These are phyloP conservation scores for Opisthocomus hoazin DNA, from an alignment of 2,113 vertebrate species.

Conservation along the genomic window DNA sequence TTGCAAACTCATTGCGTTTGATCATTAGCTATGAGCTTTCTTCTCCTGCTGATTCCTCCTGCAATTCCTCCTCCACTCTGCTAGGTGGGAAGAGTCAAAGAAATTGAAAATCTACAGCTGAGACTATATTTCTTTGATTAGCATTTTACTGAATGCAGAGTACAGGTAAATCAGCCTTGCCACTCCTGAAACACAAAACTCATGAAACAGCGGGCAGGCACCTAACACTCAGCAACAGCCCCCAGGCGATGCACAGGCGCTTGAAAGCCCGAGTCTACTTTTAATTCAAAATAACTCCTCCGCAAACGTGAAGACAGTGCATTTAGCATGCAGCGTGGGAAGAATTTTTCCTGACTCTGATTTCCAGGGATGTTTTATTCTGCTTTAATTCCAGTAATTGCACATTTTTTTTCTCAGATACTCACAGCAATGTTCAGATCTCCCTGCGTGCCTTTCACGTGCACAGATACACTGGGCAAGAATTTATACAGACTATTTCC, in stretches of 20 bases:
- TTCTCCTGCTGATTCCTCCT: neutral
- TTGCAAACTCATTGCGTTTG: neutral
- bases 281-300: neutral
- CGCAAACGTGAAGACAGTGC: neutral
- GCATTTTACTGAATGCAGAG: neutral
- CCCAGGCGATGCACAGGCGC: rapidly evolving
- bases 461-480: neutral
- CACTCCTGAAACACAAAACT: neutral
- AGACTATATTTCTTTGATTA: neutral
- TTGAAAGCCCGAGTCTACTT: neutral
- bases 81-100: neutral
- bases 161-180: neutral
- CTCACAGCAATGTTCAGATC: neutral
- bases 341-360: neutral
- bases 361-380: neutral
- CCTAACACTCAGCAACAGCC: neutral
- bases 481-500: neutral
- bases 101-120: neutral
- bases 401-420: neutral
- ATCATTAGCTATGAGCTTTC: neutral
- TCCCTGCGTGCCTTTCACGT: neutral
- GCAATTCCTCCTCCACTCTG: neutral
- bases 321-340: neutral
- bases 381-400: neutral
- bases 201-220: neutral